Evolutionary conservation across 2,113 vertebrate genomes (phyloP), one percentile per base, ranked within the genome.

Genomic region (Zingel zingel): DNA sequence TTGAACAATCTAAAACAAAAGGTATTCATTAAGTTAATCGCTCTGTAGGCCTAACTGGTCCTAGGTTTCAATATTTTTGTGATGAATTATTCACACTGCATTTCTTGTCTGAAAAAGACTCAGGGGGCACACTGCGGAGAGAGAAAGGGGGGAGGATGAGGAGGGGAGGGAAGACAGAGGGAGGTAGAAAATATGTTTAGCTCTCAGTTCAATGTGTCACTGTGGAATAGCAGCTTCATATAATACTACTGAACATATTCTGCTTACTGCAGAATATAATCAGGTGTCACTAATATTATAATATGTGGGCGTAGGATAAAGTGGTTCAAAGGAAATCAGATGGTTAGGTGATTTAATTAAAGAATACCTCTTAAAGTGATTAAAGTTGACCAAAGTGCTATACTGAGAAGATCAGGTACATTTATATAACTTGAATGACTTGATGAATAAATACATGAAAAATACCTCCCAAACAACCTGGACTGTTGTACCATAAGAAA

Each of bases 21-120:
- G 53, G 58, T 43, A 58, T 73, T 86, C 54, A 81, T 91, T 86
- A 75, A 84, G 77, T 83, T 30, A 74, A 57, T 86, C 25, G 30
- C 36, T 85, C 69, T 64, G 53, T 45, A 43, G 39, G 39, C 9
- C 39, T 43, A 33, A 33, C 36, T 82, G 68, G 51, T 83, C 71
- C 72, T n/a, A 39, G 19, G 72, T 74, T 91, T 81, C 54, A 39
- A 19, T 59, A 88, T 74, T 84, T 87, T 81, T 77, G 77, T 53
- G 33, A 87, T 91, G 54, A 91, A 88, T 91, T 82, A 89, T 93
- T 89, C 79, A 93, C 71, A 71, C 57, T 27, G 36, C 57, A 64
- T 83, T 82, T 74, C 77, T 87, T 45, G 73, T 86, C 68, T 89
- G 72, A 86, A 87, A 83, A 16, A 85, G 59, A 69, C 81, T 77